phyloP scores from a whole-genome alignment of 2,888 invertebrate genomes.

The Chymomyza caudatula region DNA sequence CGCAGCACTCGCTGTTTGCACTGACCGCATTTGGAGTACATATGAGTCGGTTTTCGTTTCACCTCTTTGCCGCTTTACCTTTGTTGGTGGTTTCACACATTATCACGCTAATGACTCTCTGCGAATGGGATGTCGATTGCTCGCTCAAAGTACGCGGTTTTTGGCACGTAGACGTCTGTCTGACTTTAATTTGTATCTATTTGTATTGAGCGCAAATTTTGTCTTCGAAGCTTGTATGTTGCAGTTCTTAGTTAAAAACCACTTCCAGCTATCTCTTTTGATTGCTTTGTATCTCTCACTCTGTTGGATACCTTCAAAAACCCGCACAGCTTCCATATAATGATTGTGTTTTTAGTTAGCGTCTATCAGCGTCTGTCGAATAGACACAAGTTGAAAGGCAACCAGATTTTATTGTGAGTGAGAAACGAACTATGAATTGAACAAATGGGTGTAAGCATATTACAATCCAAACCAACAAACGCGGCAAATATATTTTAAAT shows the following conservation, averaged over 20 bases:
- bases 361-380: no score
- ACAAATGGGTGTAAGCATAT: no score
- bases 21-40: neutral
- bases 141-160: conserved; percentile 43
- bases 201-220: neutral
- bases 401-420: no score
- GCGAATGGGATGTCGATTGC: conserved; percentile 16
- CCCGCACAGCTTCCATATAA: neutral
- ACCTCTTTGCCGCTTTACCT: neutral
- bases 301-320: neutral
- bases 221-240: neutral
- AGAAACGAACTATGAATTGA: no score
- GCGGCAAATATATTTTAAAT: no score
- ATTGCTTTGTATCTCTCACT: neutral
- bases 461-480: no score
- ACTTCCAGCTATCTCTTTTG: neutral
- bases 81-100: neutral
- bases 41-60: neutral
- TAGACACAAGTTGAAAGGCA: no score
- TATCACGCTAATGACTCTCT: conserved; percentile 35
- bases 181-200: conserved; percentile 15
- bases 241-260: neutral
- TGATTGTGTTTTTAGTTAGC: no score
- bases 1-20: neutral
- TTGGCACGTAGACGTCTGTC: conserved; percentile 56